Evolutionary conservation across 2,797 vertebrate genomes (phyloP).

Genomic region (Cynopterus sphinx): DNA sequence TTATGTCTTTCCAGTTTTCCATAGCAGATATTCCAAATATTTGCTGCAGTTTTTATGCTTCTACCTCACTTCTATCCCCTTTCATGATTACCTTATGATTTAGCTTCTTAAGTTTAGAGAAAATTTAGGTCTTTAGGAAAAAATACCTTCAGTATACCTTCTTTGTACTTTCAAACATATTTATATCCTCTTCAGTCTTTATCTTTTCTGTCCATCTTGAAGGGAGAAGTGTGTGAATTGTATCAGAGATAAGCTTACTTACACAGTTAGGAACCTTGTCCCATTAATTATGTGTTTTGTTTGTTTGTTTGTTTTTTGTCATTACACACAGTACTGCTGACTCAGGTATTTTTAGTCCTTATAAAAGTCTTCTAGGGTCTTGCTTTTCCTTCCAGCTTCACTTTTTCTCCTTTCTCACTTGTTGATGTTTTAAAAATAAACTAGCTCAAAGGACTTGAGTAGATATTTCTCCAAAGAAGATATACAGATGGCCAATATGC

Average conservation of each 20-base stretch:
- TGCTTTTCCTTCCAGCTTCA: neutral
- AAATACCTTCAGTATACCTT: neutral
- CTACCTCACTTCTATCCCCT: neutral
- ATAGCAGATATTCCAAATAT: neutral
- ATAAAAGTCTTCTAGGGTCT: neutral
- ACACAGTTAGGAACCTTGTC: neutral
- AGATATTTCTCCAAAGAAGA: neutral
- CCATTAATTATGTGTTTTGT: neutral
- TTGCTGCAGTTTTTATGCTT: neutral
- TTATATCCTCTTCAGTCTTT: neutral
- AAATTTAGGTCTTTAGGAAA: neutral
- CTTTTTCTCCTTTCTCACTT: neutral
- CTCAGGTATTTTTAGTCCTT: neutral
- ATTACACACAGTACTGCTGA: neutral
- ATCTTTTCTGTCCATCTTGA: neutral
- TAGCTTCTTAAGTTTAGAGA: neutral
- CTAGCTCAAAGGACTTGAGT: neutral
- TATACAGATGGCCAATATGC: neutral
- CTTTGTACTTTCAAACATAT: neutral
- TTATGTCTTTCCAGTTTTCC: neutral
- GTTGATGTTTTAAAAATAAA: conserved; percentile 1
- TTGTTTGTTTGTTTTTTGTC: neutral
- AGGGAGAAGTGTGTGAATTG: neutral
- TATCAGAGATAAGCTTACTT: neutral
- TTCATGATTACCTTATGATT: neutral